Conservation (phyloP, 92 coral and sea anemone genomes). For the Parazoanthus darwini region DNA sequence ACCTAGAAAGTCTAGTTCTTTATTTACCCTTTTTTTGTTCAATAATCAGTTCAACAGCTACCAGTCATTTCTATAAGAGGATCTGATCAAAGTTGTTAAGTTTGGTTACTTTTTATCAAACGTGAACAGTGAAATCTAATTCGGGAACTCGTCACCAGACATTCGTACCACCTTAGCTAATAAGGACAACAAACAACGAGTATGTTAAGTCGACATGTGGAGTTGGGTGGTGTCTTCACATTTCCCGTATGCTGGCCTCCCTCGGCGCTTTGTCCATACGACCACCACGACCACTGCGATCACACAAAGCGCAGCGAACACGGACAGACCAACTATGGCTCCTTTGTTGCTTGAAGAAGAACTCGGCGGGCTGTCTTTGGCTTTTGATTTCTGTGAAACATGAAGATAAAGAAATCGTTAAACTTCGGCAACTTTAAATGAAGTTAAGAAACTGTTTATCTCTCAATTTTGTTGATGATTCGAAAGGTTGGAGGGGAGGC, state of each 20-base stretch:
- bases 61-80: background rate
- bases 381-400: background rate
- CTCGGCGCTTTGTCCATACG: slow-evolving; percentile 13
- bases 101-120: background rate
- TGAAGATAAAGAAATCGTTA: background rate
- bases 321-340: slow-evolving; percentile 20
- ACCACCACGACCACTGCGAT: slow-evolving; percentile 3
- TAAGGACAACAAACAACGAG: background rate
- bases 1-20: too few relatives aligned
- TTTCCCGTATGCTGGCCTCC: background rate
- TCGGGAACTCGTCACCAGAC: background rate
- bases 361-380: background rate
- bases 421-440: background rate
- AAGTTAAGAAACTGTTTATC: too few relatives aligned
- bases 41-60: background rate
- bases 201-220: background rate
- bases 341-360: slow-evolving; percentile 21
- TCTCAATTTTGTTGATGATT: too few relatives aligned
- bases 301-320: slow-evolving; percentile 18
- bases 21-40: background rate
- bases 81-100: background rate
- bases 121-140: background rate
- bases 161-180: background rate
- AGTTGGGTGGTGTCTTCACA: slow-evolving; percentile 28
- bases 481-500: too few relatives aligned